phyloP scores from a whole-genome alignment of 37 sponge, comb jelly and placozoan species.

The Geodia barretti region DNA sequence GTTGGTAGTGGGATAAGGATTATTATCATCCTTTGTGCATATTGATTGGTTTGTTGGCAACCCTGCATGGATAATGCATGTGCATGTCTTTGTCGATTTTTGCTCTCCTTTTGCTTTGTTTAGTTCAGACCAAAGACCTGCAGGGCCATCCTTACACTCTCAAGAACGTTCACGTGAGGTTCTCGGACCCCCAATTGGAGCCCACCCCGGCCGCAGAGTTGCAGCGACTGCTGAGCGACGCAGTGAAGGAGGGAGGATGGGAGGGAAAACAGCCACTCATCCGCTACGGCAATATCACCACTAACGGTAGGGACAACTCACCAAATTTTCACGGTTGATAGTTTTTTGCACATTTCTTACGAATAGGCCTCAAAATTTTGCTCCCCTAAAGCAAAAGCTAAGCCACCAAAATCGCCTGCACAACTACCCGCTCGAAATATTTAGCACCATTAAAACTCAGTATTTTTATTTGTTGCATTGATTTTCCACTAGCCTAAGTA shows the following conservation, averaged over 20 bases:
- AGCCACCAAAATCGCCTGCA: no score
- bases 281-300: neutral
- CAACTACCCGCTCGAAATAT: neutral
- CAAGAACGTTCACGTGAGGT: conserved; percentile 36
- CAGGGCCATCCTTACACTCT: conserved; percentile 65
- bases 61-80: no score
- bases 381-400: no score
- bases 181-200: conserved; percentile 65
- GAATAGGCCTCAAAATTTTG: no score
- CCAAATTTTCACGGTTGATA: no score
- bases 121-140: conserved; percentile 69
- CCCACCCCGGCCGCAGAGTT: conserved; percentile 28
- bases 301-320: neutral
- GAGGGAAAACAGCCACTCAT: neutral
- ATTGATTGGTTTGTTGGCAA: neutral
- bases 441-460: no score
- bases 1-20: neutral
- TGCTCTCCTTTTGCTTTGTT: no score
- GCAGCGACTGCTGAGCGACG: conserved; percentile 37
- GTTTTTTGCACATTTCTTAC: no score
- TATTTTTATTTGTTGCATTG: neutral
- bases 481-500: neutral
- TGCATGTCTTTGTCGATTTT: neutral
- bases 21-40: neutral
- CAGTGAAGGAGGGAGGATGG: conserved; percentile 15